Percentiles rank a stretch among this genome's conserved stretches.
Conservation (phyloP, 2,113 vertebrate genomes). For the Trichomycterus rosablanca region DNA sequence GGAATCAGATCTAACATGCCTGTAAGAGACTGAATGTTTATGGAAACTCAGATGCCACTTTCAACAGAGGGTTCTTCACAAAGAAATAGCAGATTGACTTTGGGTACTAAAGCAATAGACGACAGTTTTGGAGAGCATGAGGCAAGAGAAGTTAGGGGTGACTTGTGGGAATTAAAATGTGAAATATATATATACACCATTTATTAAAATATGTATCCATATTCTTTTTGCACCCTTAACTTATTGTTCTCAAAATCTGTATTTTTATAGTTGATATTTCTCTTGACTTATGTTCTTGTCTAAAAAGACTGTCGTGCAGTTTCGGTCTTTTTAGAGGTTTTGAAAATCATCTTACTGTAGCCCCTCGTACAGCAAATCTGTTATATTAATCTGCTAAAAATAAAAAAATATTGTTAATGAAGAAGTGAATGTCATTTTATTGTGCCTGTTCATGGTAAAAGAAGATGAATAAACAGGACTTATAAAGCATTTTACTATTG, state of each 20-base stretch:
- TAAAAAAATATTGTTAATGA: constrained; percentile 9
- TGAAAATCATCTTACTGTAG: constrained; percentile 12
- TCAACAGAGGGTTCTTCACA: constrained; percentile 9
- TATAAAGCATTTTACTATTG: too few relatives aligned
- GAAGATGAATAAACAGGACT: too few relatives aligned
- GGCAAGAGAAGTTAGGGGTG: constrained; percentile 5
- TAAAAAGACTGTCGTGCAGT: constrained; percentile 12
- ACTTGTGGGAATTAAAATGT: constrained; percentile 22
- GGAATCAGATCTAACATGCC: constrained; percentile 18
- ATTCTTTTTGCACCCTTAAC: constrained; percentile 35
- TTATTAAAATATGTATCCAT: constrained; percentile 13
- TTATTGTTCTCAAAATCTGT: constrained; percentile 60
- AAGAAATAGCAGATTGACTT: constrained; percentile 17
- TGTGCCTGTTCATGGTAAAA: background rate
- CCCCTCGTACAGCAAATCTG: constrained; percentile 3
- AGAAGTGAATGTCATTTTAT: background rate
- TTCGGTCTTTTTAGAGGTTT: constrained; percentile 20
- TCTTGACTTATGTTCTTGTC: constrained; percentile 25
- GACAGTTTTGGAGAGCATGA: constrained; percentile 1
- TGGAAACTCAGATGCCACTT: constrained; percentile 31
- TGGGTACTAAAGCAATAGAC: constrained; percentile 20
- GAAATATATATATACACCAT: constrained; percentile 24
- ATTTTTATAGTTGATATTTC: constrained; percentile 52
- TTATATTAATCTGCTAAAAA: constrained; percentile 20
- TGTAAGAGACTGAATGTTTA: constrained; percentile 29